phyloP scores from a whole-genome alignment of 2,113 vertebrate species.

The Zosterops japonicus region DNA sequence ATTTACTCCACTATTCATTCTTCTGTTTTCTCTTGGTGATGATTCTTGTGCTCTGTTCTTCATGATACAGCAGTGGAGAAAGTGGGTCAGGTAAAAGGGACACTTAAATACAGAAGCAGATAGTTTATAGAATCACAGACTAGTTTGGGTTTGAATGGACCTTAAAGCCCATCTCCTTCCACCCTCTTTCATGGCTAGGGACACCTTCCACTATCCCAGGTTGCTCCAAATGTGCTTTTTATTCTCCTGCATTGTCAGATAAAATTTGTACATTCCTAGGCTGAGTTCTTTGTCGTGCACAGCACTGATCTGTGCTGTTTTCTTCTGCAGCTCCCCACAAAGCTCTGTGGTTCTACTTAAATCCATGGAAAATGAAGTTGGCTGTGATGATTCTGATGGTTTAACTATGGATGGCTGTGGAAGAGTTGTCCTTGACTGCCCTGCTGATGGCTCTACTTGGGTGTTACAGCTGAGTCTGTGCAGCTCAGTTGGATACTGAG shows the following conservation, averaged over 20 bases:
- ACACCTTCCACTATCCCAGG: too few species aligned
- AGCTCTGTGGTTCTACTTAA: neutral
- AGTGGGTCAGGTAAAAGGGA: neutral
- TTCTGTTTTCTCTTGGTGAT: neutral
- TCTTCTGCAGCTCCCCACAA: neutral
- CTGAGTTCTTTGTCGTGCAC: neutral
- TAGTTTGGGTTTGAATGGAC: neutral
- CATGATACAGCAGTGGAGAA: neutral
- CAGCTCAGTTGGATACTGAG: neutral
- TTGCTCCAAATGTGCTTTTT: neutral
- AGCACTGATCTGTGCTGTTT: neutral
- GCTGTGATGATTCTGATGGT: neutral
- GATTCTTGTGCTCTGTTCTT: neutral
- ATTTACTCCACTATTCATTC: neutral
- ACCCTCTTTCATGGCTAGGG: neutral
- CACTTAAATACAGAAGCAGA: neutral
- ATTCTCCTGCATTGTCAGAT: neutral
- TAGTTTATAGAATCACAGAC: neutral
- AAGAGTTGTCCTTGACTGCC: neutral
- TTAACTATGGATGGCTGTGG: neutral
- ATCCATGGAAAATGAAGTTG: neutral
- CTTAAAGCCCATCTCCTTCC: neutral
- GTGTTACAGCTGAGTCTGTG: rapidly evolving
- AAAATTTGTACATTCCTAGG: neutral
- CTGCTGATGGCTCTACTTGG: neutral